Evolutionary conservation across 2,797 vertebrate genomes (phyloP).

Genomic region (Eleutherodactylus coqui): DNA sequence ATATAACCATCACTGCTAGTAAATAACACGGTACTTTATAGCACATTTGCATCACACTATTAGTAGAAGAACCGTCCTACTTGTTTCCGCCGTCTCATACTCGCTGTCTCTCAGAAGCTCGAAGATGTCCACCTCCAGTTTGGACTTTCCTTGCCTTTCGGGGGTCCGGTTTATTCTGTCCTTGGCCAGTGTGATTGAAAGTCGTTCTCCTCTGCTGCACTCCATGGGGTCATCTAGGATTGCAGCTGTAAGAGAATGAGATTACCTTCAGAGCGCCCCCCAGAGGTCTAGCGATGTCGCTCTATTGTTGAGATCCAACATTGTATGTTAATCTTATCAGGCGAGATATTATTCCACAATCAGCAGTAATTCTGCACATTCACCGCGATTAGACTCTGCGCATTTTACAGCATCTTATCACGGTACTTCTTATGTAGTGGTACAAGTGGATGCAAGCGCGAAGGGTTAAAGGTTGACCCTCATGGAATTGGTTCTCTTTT

Average conservation of each 20-base stretch:
- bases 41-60: neutral
- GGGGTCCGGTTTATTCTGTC: conserved; percentile 93
- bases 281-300: neutral
- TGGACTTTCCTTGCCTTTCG: conserved; percentile 90
- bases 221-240: conserved; percentile 99
- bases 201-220: conserved; percentile 96
- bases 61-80: conserved; percentile 77
- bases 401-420: neutral
- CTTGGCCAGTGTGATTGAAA: conserved; percentile 98
- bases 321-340: conserved; percentile 1
- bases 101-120: conserved; percentile 97
- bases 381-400: neutral
- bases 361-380: conserved; percentile 13
- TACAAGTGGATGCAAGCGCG: neutral
- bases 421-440: neutral
- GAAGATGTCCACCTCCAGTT: conserved; percentile 98
- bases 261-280: conserved; percentile 11
- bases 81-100: conserved; percentile 97
- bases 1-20: neutral
- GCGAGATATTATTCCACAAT: neutral
- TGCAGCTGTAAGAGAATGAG: conserved; percentile 79
- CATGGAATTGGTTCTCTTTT: neutral
- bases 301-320: neutral
- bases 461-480: neutral
- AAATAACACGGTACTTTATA: neutral